These are phyloP conservation scores for Sminthopsis crassicaudata DNA, from an alignment of 2,113 vertebrate genomes.

Conservation along the genomic window DNA sequence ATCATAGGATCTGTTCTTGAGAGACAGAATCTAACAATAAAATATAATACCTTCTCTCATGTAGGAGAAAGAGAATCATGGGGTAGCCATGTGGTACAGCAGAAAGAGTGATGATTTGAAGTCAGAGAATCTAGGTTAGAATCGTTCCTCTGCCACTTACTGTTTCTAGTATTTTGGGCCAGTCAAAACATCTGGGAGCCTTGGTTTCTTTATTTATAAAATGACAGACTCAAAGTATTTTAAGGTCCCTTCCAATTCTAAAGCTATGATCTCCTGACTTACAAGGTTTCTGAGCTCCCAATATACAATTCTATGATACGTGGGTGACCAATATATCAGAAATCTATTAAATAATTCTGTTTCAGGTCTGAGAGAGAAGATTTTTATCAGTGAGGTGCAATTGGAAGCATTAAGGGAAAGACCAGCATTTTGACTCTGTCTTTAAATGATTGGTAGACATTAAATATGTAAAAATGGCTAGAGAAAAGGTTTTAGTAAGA, in stretches of 20 bases:
- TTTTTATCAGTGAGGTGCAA: neutral
- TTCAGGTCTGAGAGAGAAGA: neutral
- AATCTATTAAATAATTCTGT: neutral
- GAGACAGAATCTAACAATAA: neutral
- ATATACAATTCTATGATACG: no score
- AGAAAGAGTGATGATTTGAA: neutral
- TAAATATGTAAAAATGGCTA: neutral
- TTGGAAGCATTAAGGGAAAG: neutral
- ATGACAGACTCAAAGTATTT: neutral
- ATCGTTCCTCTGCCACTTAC: neutral
- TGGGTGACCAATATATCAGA: neutral
- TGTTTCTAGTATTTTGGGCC: neutral
- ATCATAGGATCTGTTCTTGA: neutral
- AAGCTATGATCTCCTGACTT: neutral
- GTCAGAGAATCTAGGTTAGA: neutral
- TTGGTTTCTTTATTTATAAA: neutral
- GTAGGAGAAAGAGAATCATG: neutral
- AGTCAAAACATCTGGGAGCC: neutral
- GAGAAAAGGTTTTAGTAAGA: neutral
- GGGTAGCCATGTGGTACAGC: neutral
- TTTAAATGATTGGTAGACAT: neutral
- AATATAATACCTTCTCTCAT: neutral
- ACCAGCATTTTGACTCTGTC: neutral
- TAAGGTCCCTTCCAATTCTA: neutral
- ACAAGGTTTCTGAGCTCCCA: no score